Evolutionary conservation across 2,113 vertebrate genomes (phyloP).

Genomic region (Puma concolor): DNA sequence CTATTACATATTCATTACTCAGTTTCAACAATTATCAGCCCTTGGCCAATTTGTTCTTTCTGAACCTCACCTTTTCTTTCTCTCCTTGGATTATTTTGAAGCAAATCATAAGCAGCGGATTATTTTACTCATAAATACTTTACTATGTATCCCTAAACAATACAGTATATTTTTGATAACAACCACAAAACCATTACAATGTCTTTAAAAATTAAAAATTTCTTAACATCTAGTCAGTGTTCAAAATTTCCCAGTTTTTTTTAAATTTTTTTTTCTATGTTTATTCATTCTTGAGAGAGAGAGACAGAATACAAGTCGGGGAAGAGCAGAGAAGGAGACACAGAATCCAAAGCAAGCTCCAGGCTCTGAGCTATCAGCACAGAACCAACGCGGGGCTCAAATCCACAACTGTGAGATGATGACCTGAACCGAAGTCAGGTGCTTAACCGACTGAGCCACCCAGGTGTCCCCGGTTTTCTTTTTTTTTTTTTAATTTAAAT

Average conservation of each 20-base stretch:
- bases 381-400: too few relatives aligned
- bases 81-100: slow-evolving; percentile 41
- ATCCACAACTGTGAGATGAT: too few relatives aligned
- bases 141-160: neutral
- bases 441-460: too few relatives aligned
- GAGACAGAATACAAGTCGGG: too few relatives aligned
- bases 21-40: neutral
- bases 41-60: neutral
- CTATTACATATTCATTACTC: neutral
- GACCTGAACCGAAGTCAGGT: too few relatives aligned
- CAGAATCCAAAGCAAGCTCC: too few relatives aligned
- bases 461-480: too few relatives aligned
- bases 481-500: too few relatives aligned
- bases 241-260: neutral
- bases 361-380: too few relatives aligned
- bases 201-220: slow-evolving; percentile 35
- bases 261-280: too few relatives aligned
- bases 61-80: neutral
- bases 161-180: neutral
- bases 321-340: too few relatives aligned
- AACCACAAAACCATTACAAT: neutral
- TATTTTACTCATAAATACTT: slow-evolving; percentile 49
- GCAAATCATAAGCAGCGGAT: neutral
- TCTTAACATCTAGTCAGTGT: neutral
- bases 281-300: too few relatives aligned